Evolutionary conservation across 2,113 vertebrate species (phyloP), one percentile per base, ranked within the genome.

Genomic region (Columba janthina): DNA sequence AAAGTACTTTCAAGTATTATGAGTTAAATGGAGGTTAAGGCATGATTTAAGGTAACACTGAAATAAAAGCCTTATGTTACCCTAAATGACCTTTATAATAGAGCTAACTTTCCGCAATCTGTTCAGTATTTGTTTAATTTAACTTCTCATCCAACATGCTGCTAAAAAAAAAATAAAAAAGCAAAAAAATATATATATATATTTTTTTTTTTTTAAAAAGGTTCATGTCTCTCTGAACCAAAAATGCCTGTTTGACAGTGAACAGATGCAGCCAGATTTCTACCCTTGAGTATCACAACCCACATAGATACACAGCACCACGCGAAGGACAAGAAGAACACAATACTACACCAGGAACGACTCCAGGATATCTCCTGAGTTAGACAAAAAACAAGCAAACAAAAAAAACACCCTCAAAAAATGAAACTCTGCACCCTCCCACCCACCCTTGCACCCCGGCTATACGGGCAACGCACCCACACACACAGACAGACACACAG

Each of bases 1-100:
- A 91, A 72, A 85, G 97, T 88, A 97, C 90, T 95, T 61, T 60
- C 10, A 93, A 82, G 81, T 92, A 88, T 89, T 93, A 50, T 19
- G 14, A 94, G 90, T 93, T 76, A 74, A 77, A 88, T 74, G 51
- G 40, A 75, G 53, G 22, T 75, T 69, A 83, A 91, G 46, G 88
- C 29, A 72, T 3, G 36, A 83, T 85, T 85, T 96, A 90, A 97
- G 78, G 75, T 85, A 92, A 95, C 96, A 80, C 0, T 34, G 71
- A 94, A 90, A 84, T 60, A 86, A 86, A 94, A 87, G n/a, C 60
- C 50, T 70, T 18, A 9, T 32, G 88, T 74, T 69, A 73, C 60
- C 42, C 74, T 61, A 91, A 81, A 71, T 57, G 42, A 90, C 85
- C 77, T 60, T 57, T 36, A 32, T 44, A 58, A 57, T 1, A 36